Conservation (phyloP, 2,888 invertebrate genomes). For the Homarus gammarus region DNA sequence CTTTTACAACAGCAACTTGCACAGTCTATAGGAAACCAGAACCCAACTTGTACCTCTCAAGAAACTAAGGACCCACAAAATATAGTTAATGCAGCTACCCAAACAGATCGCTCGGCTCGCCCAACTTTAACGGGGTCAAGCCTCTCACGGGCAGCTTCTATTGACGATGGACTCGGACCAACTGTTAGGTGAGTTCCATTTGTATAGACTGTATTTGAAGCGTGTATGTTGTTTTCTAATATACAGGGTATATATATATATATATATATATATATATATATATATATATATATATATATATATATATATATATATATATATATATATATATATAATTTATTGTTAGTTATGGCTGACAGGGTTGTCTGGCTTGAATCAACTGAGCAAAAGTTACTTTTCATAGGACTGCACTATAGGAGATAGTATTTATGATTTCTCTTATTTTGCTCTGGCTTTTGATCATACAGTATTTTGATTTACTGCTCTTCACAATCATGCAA, state of each 20-base stretch:
- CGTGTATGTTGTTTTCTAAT: too few species aligned
- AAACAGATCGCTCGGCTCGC: conserved; percentile 64
- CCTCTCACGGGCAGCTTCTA: conserved; percentile 66
- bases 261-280: too few species aligned
- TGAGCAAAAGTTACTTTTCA: neutral
- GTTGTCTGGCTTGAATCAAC: neutral
- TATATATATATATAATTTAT: too few species aligned
- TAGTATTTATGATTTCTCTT: neutral
- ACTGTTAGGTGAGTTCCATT: conserved; percentile 70
- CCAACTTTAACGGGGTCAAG: conserved; percentile 37
- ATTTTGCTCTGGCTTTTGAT: conserved; percentile 33
- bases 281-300: too few species aligned
- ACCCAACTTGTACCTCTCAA: conserved; percentile 14
- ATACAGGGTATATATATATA: too few species aligned
- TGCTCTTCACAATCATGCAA: neutral
- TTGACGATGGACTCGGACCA: conserved; percentile 74
- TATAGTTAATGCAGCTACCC: conserved; percentile 71
- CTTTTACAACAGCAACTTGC: conserved; percentile 88
- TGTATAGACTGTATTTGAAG: too few species aligned
- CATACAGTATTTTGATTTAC: neutral
- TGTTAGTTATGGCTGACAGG: neutral
- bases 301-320: too few species aligned
- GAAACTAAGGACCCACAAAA: neutral
- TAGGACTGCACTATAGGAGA: neutral
- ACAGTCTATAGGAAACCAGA: conserved; percentile 10